Percentiles rank a stretch among this genome's conserved stretches.
Evolutionary conservation across 2,797 vertebrate genomes (phyloP).

Genomic region (Squalus acanthias): DNA sequence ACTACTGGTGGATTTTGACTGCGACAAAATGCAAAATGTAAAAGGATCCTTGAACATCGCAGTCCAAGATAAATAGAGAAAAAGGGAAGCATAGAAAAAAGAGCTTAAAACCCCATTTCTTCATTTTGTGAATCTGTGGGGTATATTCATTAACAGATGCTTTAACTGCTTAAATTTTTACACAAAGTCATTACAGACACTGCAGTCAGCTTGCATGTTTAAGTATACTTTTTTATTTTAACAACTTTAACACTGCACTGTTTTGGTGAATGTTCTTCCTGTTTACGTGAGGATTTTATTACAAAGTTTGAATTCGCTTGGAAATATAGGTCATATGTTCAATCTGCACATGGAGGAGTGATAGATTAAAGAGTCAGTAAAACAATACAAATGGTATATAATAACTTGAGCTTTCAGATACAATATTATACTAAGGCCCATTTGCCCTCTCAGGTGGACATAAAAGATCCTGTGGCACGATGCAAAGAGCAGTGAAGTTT

Average conservation of each 20-base stretch:
- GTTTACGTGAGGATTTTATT: background rate
- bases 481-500: background rate
- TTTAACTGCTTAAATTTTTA: background rate
- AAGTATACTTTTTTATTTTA: background rate
- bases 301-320: background rate
- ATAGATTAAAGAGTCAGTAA: background rate
- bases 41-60: background rate
- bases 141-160: background rate
- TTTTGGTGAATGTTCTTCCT: background rate
- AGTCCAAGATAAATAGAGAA: background rate
- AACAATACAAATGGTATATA: background rate
- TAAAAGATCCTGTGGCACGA: background rate
- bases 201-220: background rate
- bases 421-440: background rate
- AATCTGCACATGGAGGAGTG: background rate
- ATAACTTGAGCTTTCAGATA: background rate
- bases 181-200: background rate
- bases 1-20: slow-evolving; percentile 5
- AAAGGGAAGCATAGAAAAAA: background rate
- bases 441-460: background rate
- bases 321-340: background rate
- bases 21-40: background rate
- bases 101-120: background rate
- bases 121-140: background rate
- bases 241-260: background rate